phyloP scores from a whole-genome alignment of 2,113 vertebrate genomes.

The Pluvialis apricaria region DNA sequence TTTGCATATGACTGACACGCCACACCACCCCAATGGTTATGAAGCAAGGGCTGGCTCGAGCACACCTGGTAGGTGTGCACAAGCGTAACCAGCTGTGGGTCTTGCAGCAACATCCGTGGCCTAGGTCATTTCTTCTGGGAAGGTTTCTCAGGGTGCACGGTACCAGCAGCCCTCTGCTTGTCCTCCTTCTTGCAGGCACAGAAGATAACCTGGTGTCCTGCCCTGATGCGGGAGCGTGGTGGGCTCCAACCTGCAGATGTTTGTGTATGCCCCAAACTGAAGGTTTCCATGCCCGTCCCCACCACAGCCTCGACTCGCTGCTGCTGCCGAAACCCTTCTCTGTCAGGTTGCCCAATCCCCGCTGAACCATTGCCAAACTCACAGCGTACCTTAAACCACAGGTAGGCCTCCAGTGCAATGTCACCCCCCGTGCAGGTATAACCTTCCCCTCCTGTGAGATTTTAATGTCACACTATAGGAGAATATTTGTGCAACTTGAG shows the following conservation, averaged over 20 bases:
- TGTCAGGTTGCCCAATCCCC: accelerated
- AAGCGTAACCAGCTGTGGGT: background rate
- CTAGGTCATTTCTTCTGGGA: background rate
- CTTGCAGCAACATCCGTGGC: background rate
- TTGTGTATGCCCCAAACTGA: accelerated
- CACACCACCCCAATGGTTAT: background rate
- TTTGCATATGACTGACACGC: background rate
- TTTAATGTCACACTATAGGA: background rate
- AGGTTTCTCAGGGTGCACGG: background rate
- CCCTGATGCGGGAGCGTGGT: accelerated
- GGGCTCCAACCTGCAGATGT: background rate
- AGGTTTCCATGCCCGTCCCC: background rate
- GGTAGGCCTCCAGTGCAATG: background rate
- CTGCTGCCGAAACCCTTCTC: background rate
- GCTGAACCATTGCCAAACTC: background rate
- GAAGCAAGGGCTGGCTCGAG: background rate
- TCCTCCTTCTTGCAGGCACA: accelerated
- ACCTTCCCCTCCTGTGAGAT: background rate
- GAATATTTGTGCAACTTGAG: background rate
- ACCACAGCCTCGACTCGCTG: accelerated
- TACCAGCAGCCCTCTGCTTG: background rate
- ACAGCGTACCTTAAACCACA: background rate
- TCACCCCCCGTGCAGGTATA: background rate
- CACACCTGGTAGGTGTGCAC: accelerated
- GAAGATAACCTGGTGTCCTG: background rate